Conservation (phyloP, 2,888 invertebrate genomes). For the Diadegma fenestrale region DNA sequence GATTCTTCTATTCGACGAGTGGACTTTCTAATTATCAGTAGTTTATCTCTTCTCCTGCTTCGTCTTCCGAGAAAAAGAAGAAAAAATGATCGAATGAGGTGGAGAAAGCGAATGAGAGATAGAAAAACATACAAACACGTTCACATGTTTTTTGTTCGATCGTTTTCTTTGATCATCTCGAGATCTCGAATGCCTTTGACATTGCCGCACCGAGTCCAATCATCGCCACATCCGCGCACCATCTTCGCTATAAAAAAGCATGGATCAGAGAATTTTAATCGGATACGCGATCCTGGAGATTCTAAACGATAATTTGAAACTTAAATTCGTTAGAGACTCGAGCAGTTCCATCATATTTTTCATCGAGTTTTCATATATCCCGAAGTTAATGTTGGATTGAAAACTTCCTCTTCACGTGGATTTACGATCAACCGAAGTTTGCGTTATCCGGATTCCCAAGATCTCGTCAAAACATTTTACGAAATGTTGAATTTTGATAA, state of each 20-base stretch:
- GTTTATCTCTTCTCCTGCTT: slow-evolving; percentile 6
- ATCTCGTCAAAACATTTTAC: background rate
- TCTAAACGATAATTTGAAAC: background rate
- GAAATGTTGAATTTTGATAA: background rate
- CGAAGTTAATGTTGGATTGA: too few relatives aligned
- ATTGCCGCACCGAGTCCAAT: slow-evolving; percentile 45
- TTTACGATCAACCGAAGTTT: background rate
- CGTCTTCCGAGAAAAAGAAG: background rate
- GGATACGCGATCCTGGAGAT: background rate
- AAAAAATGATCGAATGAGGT: background rate
- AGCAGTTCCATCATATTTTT: too few relatives aligned
- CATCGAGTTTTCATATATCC: too few relatives aligned
- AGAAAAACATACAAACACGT: slow-evolving; percentile 12
- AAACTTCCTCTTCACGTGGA: too few relatives aligned
- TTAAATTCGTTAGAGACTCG: background rate
- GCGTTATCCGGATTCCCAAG: background rate
- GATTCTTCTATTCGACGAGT: slow-evolving; percentile 11
- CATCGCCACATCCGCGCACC: slow-evolving; percentile 29
- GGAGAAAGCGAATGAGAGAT: slow-evolving; percentile 4
- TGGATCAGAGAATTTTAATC: background rate
- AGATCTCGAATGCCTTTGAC: slow-evolving; percentile 41
- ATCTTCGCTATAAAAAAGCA: slow-evolving; percentile 9
- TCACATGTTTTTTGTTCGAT: slow-evolving; percentile 40
- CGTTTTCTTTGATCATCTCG: slow-evolving; percentile 29
- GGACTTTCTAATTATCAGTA: slow-evolving; percentile 42